A percentile compares a stretch with the other conserved stretches of the same genome.
Evolutionary conservation across 2,888 invertebrate genomes (phyloP).

Genomic region (Oxytorus armatus): DNA sequence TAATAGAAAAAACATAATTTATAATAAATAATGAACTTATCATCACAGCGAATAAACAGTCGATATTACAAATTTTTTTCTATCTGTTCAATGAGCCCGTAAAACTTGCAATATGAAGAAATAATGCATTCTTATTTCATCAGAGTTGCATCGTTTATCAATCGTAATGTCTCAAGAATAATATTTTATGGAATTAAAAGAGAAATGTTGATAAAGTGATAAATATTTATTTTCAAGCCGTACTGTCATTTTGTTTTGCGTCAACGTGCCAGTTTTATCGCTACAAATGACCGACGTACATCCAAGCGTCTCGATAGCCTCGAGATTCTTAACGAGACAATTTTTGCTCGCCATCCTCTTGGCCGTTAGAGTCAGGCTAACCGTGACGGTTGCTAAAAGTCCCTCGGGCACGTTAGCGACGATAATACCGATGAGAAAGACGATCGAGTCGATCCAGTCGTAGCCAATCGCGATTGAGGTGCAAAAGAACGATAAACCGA

Average conservation of each 20-base stretch:
- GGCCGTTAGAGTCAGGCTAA: conserved; percentile 91
- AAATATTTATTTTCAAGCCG: conserved; percentile 82
- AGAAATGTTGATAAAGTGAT: conserved; percentile 86
- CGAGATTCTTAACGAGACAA: conserved; percentile 91
- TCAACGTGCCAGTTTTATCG: conserved; percentile 92
- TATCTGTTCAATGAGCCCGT: too few species aligned
- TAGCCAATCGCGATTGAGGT: conserved; percentile 89
- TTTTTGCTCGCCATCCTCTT: conserved; percentile 91
- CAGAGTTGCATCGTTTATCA: too few species aligned
- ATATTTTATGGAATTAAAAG: conserved; percentile 78
- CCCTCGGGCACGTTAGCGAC: conserved; percentile 93
- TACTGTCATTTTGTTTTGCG: conserved; percentile 90
- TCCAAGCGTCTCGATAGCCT: conserved; percentile 91
- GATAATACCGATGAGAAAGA: conserved; percentile 90
- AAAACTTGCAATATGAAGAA: too few species aligned
- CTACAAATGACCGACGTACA: conserved; percentile 93
- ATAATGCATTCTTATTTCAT: too few species aligned
- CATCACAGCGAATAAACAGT: too few species aligned
- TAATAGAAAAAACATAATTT: too few species aligned
- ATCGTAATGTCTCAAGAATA: background rate
- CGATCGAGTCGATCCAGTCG: conserved; percentile 89
- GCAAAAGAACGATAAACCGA: conserved; percentile 90
- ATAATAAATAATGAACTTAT: too few species aligned
- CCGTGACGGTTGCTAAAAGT: conserved; percentile 91
- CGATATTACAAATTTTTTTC: too few species aligned